phyloP scores from a whole-genome alignment of 2,113 vertebrate species.

The Vombatus ursinus region DNA sequence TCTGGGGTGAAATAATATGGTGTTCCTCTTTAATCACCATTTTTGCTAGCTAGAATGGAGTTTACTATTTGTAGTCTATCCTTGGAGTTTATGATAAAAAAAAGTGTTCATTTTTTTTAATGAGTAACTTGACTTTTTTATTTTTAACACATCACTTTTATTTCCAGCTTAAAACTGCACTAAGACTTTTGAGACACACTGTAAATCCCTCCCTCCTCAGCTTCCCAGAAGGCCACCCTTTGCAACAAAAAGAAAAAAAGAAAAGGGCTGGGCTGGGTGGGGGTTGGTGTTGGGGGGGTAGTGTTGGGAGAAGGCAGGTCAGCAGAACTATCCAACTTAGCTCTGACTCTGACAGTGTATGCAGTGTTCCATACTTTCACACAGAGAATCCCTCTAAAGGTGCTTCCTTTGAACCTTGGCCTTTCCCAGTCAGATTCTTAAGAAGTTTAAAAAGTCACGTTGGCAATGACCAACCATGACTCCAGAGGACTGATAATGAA shows the following conservation, averaged over 20 bases:
- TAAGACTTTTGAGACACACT: no score
- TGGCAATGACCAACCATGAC: no score
- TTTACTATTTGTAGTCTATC: not conserved
- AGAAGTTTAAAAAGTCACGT: not conserved
- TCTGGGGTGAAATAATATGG: conserved; percentile 33
- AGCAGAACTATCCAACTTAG: not conserved
- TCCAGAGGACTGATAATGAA: not conserved
- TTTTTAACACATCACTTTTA: not conserved
- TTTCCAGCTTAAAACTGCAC: no score
- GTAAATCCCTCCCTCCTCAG: no score
- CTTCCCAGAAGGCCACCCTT: not conserved
- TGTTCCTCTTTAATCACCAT: conserved; percentile 8
- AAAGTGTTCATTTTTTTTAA: conserved; percentile 22
- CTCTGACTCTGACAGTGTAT: not conserved
- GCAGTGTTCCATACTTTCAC: not conserved
- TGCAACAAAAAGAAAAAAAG: not conserved
- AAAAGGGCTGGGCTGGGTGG: not conserved
- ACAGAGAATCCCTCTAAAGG: not conserved
- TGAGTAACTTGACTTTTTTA: conserved; percentile 1
- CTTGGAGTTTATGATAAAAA: conserved; percentile 31
- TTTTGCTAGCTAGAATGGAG: conserved; percentile 24
- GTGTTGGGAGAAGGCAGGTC: not conserved
- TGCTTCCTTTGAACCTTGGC: not conserved
- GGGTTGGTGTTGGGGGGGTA: no score
- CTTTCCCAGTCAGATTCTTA: not conserved